These are phyloP conservation scores for Elysia crispata DNA, from an alignment of 2,888 invertebrate species.

Conservation along the genomic window DNA sequence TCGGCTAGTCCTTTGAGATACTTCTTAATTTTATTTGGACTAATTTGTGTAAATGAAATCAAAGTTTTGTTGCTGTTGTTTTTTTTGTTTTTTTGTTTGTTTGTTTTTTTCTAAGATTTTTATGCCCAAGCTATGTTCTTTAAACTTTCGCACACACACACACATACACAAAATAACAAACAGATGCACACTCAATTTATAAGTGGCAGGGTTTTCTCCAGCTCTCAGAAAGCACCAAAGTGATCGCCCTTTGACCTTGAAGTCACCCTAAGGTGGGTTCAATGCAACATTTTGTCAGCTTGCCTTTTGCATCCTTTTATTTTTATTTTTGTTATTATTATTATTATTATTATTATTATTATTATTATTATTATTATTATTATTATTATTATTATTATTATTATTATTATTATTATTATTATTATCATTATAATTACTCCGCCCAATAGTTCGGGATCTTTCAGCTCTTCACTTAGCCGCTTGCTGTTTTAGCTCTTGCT, in stretches of 20 bases:
- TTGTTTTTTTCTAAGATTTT: neutral
- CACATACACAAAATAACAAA: neutral
- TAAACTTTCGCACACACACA: neutral
- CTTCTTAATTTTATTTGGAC: no score
- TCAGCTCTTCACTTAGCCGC: no score
- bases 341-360: constrained; percentile 10
- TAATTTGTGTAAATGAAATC: no score
- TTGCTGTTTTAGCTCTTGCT: no score
- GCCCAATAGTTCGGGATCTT: no score
- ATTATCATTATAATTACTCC: no score
- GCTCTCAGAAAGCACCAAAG: constrained; percentile 44
- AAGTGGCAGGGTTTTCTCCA: no score
- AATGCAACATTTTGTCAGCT: neutral
- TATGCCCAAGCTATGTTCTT: neutral
- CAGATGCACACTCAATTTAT: neutral
- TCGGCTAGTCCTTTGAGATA: neutral
- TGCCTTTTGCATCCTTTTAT: constrained; percentile 9
- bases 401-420: constrained; percentile 6
- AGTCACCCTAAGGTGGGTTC: constrained; percentile 32
- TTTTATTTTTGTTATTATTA: constrained; percentile 27
- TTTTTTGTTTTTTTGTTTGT: no score
- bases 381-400: constrained; percentile 15
- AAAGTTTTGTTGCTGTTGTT: neutral
- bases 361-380: constrained; percentile 16
- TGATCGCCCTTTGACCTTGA: constrained; percentile 22